Percentiles rank a stretch among this genome's conserved stretches.
Evolutionary conservation across 2,113 vertebrate genomes (phyloP).

Genomic region (Anhinga rufa): DNA sequence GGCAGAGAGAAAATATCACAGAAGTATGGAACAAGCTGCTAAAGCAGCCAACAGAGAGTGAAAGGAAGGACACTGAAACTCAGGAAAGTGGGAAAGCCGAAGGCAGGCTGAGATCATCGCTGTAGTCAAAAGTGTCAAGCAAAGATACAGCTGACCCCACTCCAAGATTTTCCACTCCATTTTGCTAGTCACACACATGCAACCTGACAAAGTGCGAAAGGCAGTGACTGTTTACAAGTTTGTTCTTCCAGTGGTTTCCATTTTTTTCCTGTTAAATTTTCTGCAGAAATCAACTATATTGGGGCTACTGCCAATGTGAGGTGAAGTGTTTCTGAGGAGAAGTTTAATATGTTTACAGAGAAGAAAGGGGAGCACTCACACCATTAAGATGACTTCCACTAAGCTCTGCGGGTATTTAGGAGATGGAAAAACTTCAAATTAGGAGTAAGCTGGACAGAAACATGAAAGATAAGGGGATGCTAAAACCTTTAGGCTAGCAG

Average conservation of each 20-base stretch:
- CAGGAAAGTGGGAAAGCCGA: not conserved
- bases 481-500: slow-evolving; percentile 23
- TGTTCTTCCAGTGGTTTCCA: not conserved
- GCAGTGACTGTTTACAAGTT: slow-evolving; percentile 20
- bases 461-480: slow-evolving; percentile 13
- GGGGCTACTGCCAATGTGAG: not conserved
- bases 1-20: not conserved
- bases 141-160: slow-evolving; percentile 21
- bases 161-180: slow-evolving; percentile 16
- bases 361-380: not conserved
- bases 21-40: not conserved
- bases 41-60: not conserved
- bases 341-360: not conserved
- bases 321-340: not conserved
- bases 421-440: slow-evolving; percentile 31
- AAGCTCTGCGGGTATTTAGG: not conserved
- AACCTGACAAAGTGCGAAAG: slow-evolving; percentile 40
- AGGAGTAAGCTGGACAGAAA: slow-evolving; percentile 21
- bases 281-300: not conserved
- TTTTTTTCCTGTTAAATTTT: not conserved
- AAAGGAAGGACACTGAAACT: not conserved
- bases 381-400: not conserved
- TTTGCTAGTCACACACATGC: not conserved
- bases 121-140: not conserved
- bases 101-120: slow-evolving; percentile 16